Conservation (phyloP, 2,113 vertebrate genomes). For the Ictalurus furcatus region DNA sequence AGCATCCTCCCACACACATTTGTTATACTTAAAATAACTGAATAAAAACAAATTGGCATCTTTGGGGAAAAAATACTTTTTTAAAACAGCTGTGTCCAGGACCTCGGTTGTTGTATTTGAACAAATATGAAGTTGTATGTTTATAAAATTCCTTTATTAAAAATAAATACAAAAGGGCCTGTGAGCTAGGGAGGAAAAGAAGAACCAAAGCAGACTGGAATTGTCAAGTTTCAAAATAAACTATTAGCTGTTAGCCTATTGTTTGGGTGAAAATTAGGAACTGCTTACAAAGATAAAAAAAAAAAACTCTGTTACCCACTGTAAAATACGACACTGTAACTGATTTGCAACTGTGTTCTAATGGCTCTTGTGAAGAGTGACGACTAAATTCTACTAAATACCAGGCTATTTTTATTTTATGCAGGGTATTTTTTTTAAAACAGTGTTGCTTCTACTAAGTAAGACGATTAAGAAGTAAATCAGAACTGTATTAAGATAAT, state of each 20-base stretch:
- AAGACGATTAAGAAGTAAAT: background rate
- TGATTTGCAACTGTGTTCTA: background rate
- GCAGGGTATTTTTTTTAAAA: background rate
- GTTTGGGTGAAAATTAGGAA: background rate
- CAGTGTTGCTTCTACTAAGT: background rate
- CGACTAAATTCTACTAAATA: background rate
- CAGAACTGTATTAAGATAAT: background rate
- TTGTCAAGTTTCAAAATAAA: background rate
- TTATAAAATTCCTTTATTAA: background rate
- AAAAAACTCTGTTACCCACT: background rate
- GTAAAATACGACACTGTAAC: background rate
- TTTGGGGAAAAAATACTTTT: background rate
- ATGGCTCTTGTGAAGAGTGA: background rate
- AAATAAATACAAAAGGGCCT: background rate
- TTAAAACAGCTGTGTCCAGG: background rate
- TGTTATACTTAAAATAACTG: background rate
- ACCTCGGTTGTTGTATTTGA: background rate
- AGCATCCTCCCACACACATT: background rate
- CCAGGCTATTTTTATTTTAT: background rate
- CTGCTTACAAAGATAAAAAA: background rate
- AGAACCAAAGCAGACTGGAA: background rate
- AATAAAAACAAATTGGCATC: background rate
- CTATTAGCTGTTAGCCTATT: background rate
- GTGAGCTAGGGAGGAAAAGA: background rate
- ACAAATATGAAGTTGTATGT: background rate